Percentiles rank a stretch among this genome's conserved stretches.
These are phyloP conservation scores for Leuctra nigra DNA, from an alignment of 2,888 invertebrate species.

Conservation along the genomic window DNA sequence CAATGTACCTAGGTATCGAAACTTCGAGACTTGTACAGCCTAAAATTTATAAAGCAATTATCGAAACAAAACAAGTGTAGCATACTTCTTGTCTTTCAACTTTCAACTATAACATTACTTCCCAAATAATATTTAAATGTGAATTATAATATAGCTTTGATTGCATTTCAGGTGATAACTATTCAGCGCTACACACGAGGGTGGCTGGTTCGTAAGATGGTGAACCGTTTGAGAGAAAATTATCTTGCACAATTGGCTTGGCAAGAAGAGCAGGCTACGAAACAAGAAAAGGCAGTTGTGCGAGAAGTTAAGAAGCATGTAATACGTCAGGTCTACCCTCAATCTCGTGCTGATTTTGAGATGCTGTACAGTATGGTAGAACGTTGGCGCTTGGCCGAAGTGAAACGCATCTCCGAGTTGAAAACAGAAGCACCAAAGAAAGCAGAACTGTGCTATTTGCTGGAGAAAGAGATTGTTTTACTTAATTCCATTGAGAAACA, in stretches of 20 bases:
- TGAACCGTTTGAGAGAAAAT: background rate
- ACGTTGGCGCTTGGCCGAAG: conserved; percentile 58
- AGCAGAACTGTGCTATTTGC: conserved; percentile 59
- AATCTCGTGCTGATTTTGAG: conserved; percentile 65
- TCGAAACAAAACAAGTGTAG: too few species aligned
- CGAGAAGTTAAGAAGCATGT: background rate
- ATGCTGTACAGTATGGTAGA: conserved; percentile 63
- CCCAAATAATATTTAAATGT: too few species aligned
- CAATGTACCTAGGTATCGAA: too few species aligned
- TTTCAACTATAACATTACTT: too few species aligned
- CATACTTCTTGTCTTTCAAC: too few species aligned
- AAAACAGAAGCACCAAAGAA: conserved; percentile 62
- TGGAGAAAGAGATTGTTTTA: conserved; percentile 67
- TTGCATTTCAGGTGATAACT: conserved; percentile 13
- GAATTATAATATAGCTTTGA: too few species aligned
- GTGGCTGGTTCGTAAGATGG: conserved; percentile 11
- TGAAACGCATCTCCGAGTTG: conserved; percentile 54
- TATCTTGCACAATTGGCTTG: background rate
- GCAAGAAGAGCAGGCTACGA: background rate
- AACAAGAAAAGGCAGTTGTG: background rate
- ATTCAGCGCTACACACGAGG: conserved; percentile 16
- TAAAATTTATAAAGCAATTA: too few species aligned
- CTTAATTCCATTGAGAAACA: conserved; percentile 62
- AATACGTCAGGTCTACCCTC: conserved; percentile 35
- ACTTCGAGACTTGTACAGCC: too few species aligned